Conservation (phyloP, 2,888 invertebrate species). For the Synergus japonicus region DNA sequence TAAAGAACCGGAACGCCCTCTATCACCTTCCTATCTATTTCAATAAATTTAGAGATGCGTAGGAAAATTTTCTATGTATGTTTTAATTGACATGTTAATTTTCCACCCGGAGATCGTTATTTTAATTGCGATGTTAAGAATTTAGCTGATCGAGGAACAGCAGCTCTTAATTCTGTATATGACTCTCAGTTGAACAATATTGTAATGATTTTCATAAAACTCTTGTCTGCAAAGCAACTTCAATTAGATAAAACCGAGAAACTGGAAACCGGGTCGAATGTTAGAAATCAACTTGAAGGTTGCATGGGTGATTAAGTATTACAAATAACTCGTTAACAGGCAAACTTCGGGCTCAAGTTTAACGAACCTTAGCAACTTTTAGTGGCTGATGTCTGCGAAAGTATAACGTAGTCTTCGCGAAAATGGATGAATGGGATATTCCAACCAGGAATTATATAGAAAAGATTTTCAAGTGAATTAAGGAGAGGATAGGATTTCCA, state of each 20-base stretch:
- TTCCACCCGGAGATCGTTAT: slow-evolving; percentile 59
- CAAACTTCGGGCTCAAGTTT: slow-evolving; percentile 50
- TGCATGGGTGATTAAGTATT: slow-evolving; percentile 60
- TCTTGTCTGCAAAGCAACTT: slow-evolving; percentile 35
- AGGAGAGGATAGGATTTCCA: neutral
- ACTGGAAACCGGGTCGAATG: slow-evolving; percentile 46
- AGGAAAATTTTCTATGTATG: neutral
- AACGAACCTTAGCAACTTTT: slow-evolving; percentile 43
- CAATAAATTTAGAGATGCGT: no score
- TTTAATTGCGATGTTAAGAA: slow-evolving; percentile 63
- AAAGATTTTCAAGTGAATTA: neutral
- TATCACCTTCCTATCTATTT: no score
- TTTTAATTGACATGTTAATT: slow-evolving; percentile 74
- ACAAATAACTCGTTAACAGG: slow-evolving; percentile 56
- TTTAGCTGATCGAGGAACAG: slow-evolving; percentile 43
- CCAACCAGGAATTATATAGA: neutral
- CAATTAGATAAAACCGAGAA: slow-evolving; percentile 64
- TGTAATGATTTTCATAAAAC: slow-evolving; percentile 60
- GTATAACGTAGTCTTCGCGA: slow-evolving; percentile 10
- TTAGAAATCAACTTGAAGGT: slow-evolving; percentile 47
- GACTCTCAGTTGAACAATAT: slow-evolving; percentile 54
- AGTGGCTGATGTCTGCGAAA: slow-evolving; percentile 44
- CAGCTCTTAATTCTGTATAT: slow-evolving; percentile 51
- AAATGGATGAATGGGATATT: slow-evolving; percentile 26
- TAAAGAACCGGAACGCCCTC: slow-evolving; percentile 48